These are phyloP conservation scores for Halcyon smyrnensis DNA, from an alignment of 2,797 vertebrate genomes.

Conservation along the genomic window DNA sequence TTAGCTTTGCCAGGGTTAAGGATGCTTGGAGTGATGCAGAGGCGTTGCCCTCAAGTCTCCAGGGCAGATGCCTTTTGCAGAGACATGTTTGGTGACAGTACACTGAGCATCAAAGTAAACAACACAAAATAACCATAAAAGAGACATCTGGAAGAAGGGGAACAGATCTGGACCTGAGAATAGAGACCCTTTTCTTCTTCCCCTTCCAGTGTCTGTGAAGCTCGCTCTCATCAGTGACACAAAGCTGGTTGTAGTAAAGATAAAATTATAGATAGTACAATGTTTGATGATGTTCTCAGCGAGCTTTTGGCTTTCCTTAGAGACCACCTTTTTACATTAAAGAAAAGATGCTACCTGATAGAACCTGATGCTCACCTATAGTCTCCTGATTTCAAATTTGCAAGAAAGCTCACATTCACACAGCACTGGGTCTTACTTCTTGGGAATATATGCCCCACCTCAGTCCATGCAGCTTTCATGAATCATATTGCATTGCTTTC, in stretches of 20 bases:
- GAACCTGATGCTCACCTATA: neutral
- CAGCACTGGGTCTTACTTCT: neutral
- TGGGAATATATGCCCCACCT: neutral
- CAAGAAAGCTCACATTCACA: neutral
- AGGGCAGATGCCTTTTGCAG: slow-evolving; percentile 22
- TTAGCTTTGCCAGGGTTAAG: neutral
- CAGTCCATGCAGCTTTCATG: neutral
- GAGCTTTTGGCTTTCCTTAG: neutral
- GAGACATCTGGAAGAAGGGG: neutral
- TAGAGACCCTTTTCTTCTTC: neutral
- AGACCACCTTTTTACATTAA: neutral
- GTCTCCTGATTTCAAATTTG: neutral
- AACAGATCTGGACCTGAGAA: neutral
- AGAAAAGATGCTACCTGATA: neutral
- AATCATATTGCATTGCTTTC: neutral
- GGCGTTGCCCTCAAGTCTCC: neutral
- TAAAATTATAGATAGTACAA: neutral
- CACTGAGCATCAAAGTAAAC: neutral
- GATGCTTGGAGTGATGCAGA: neutral
- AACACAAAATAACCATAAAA: neutral
- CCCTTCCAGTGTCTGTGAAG: neutral
- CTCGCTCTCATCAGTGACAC: neutral
- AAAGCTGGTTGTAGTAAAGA: neutral
- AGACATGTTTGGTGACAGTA: neutral
- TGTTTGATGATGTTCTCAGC: neutral